Evolutionary conservation across 37 sponge, comb jelly and placozoan genomes (phyloP), one percentile per base, ranked within the genome.

Genomic region (Beroe forskalii): DNA sequence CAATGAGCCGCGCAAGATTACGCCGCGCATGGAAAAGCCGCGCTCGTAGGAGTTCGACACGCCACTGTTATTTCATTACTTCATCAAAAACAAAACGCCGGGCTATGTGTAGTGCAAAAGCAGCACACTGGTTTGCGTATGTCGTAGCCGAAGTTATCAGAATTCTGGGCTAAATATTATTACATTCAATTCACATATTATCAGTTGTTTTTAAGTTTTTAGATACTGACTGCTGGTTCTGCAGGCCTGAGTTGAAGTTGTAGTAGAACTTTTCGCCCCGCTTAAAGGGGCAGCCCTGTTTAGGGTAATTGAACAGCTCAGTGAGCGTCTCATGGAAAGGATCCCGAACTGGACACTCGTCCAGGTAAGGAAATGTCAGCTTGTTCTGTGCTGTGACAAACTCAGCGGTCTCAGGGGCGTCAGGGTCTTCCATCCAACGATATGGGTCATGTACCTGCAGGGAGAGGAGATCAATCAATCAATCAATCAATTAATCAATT

Each of bases 351-450:
- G 89, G 66, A 61, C 62, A 66, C 23, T 60, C 42, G 22, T 91
- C 67, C 0, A 97, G 92, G 91, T 92, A 96, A 0, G 98, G 96
- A 39, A 62, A 30, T 9, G 92, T 94, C 20, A 97, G 90, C 24
- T 62, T 76, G 44, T 97, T 97, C 89, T 96, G 96, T 4, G 92
- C 93, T 14, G 91, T 80, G 30, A 97, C 98, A 55, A 95, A 97
- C 0, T 83, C 67, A n/a, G 40, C 14, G 0, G 98, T 97, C 76
- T 97, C 98, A 17, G 76, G 92, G 12, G 80, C 40, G 90, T 97
- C 98, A 22, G 96, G 96, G 72, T 97, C 96, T 89, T 97, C 98
- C 63, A 97, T 92, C 95, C 95, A 97, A 1, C 95, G 93, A 83
- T 97, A 97, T 20, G 96, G 96, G 62, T 97, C 98, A 43, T 80